Evolutionary conservation across 2,797 vertebrate genomes (phyloP), one percentile per base, ranked within the genome.

Genomic region (Tragopan temminckii): DNA sequence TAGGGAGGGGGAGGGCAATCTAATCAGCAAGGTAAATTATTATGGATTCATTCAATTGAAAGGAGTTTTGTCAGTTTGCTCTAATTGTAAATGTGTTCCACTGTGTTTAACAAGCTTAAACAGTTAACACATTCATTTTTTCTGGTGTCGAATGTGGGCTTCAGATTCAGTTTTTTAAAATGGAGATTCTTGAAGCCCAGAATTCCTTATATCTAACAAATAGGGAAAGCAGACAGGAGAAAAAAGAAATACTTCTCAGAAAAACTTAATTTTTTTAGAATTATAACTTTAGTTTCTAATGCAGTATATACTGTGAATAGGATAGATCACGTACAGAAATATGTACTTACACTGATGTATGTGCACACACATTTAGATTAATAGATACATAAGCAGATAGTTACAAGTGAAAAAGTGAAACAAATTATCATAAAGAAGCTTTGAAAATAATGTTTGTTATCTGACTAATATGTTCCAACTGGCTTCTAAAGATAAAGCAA

Each of bases 61-160:
- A 87, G 9, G 9, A 19, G 5, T 80, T 94, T 80, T 63, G 20
- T 82, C 71, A 74, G 27, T 82, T 72, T 90, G 19, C 35, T 80
- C 0, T 89, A 46, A 43, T 42, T 79, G 29, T 71, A 64, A 68
- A 40, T 23, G 64, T 43, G 18, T 63, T 46, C 57, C 38, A 45
- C 21, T 64, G 53, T 81, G n/a, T 67, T 82, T 89, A 87, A 59
- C 61, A 58, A 74, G 36, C 38, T 87, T 85, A 82, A 93, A 77
- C 19, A 15, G 18, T 86, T 74, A 82, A 77, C 80, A 67, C 4
- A 19, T 79, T 70, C 1, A 1, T 75, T 67, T 85, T 92, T 80
- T 18, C 81, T 71, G 11, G 5, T 58, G 19, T 64, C 69, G 62
- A 88, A 53, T 67, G 29, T n/a, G 63, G 11, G 8, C 21, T 88